Percentiles rank a stretch among this genome's conserved stretches.
phyloP scores from a whole-genome alignment of 1,140 invertebrate species.

The Pseudomyrmex dendroicus region DNA sequence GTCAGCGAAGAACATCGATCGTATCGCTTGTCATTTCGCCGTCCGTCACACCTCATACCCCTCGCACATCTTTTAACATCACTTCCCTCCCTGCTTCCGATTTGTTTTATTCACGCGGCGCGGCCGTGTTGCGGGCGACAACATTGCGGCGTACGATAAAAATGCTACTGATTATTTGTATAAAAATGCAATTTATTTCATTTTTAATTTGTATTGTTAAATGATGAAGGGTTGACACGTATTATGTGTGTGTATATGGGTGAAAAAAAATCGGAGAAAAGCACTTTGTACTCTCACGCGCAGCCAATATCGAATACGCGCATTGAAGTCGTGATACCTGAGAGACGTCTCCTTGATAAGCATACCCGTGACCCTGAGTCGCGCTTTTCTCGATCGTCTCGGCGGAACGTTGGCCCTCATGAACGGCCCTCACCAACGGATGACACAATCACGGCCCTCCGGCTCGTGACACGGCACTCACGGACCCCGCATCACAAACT shows the following conservation, averaged over 20 bases:
- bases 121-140: neutral
- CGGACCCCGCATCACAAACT: conserved; percentile 81
- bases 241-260: neutral
- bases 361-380: conserved; percentile 76
- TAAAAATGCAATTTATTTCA: neutral
- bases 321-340: conserved; percentile 76
- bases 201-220: neutral
- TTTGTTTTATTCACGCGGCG: neutral
- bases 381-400: conserved; percentile 66
- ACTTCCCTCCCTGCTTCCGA: neutral
- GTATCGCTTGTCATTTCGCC: conserved; percentile 24
- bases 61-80: neutral
- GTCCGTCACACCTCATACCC: neutral
- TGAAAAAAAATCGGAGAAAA: neutral
- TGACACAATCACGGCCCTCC: conserved; percentile 80
- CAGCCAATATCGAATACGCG: neutral
- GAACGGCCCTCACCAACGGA: conserved; percentile 74
- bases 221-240: neutral
- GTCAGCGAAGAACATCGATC: conserved; percentile 28
- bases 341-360: conserved; percentile 83
- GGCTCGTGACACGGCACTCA: conserved; percentile 75
- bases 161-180: neutral
- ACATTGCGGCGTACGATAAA: neutral
- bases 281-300: neutral
- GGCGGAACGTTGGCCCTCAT: conserved; percentile 65